A percentile compares a stretch with the other conserved stretches of the same genome.
phyloP scores from a whole-genome alignment of 1,140 invertebrate genomes.

The Elymnias hypermnestra region DNA sequence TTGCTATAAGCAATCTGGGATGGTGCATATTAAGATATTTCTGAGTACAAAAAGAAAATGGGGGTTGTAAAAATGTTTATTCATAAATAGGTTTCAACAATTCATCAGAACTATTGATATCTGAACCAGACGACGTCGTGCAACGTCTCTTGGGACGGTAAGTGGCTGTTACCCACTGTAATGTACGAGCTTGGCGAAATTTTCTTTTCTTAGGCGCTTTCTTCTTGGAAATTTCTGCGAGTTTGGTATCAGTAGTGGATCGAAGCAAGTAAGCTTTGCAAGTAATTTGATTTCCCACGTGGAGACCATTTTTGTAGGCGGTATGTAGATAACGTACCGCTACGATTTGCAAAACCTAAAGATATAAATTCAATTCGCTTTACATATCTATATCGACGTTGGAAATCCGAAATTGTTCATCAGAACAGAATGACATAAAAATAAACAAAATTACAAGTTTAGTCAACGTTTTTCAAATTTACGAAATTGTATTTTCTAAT shows the following conservation, averaged over 20 bases:
- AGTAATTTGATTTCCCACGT: slow-evolving; percentile 45
- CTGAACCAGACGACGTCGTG: slow-evolving; percentile 38
- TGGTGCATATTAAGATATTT: no score
- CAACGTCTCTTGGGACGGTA: slow-evolving; percentile 26
- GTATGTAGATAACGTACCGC: slow-evolving; percentile 59
- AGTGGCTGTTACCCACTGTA: slow-evolving; percentile 52
- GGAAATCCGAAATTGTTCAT: no score
- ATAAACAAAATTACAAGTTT: no score
- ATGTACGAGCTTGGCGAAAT: slow-evolving; percentile 36
- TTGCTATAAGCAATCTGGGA: no score
- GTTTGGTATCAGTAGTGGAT: slow-evolving; percentile 38
- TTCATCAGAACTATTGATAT: slow-evolving; percentile 54
- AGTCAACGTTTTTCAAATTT: no score
- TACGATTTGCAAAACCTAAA: slow-evolving; percentile 52
- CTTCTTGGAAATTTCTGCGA: slow-evolving; percentile 18
- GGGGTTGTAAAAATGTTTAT: no score
- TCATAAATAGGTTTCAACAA: slow-evolving; percentile 58
- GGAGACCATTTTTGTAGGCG: slow-evolving; percentile 54
- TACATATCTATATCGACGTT: no score
- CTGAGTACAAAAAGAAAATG: no score
- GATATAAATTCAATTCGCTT: background rate
- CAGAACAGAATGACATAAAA: no score
- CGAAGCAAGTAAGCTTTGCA: slow-evolving; percentile 57
- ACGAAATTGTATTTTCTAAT: no score
- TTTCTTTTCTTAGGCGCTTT: slow-evolving; percentile 44